phyloP scores from a whole-genome alignment of 2,113 vertebrate genomes.

The Henicopernis longicauda region DNA sequence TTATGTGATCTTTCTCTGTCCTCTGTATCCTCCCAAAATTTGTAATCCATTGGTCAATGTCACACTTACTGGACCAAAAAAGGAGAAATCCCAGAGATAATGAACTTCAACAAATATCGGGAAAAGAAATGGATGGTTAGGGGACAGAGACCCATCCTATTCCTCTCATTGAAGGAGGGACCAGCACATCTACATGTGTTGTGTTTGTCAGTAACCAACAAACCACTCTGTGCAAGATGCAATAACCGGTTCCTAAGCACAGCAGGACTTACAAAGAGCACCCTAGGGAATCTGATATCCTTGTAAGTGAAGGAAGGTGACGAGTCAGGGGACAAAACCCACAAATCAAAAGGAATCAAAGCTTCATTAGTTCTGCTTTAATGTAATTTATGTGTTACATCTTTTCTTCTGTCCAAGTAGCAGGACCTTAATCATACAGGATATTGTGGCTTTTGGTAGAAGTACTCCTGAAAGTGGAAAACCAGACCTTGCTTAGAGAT shows the following conservation, averaged over 20 bases:
- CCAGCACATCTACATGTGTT: accelerated
- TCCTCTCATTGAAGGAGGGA: neutral
- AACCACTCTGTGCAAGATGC: neutral
- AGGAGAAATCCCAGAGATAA: neutral
- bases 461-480: neutral
- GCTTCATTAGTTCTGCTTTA: neutral
- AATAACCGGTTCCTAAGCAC: neutral
- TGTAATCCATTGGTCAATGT: neutral
- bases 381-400: neutral
- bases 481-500: neutral
- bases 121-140: neutral
- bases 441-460: neutral
- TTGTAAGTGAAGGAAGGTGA: neutral
- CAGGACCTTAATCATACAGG: neutral
- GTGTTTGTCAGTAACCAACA: neutral
- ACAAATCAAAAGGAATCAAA: neutral
- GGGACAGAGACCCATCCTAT: neutral
- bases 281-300: neutral
- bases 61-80: neutral
- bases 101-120: neutral
- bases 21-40: neutral
- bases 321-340: neutral
- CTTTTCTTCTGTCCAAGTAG: neutral
- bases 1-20: neutral
- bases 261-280: neutral